These are phyloP conservation scores for Bombus terrestris DNA, from an alignment of 1,140 invertebrate species.

Conservation along the genomic window DNA sequence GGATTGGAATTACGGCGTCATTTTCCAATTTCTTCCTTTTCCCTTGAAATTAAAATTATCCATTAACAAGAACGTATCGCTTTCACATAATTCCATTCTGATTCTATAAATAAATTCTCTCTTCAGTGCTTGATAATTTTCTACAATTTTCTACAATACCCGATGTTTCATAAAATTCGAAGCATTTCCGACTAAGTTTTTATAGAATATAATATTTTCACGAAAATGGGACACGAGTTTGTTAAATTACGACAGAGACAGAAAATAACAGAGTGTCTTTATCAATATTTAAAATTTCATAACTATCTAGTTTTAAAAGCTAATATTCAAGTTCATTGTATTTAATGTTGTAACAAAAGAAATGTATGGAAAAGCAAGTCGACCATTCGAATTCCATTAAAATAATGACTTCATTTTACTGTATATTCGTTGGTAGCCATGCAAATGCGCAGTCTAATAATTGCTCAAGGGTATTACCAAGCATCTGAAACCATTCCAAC, in stretches of 20 bases:
- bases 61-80: not conserved
- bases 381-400: not conserved
- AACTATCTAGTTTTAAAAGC: not conserved
- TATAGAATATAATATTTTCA: not conserved
- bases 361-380: not conserved
- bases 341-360: not conserved
- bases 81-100: not conserved
- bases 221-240: not conserved
- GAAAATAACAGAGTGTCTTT: not conserved
- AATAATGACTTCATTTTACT: not conserved
- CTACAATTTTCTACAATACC: not conserved
- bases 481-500: not conserved
- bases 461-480: not conserved
- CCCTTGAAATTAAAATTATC: not conserved
- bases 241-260: not conserved
- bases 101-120: not conserved
- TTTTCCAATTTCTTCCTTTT: not conserved
- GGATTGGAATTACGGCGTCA: not conserved
- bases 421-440: not conserved
- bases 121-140: not conserved
- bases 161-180: not conserved
- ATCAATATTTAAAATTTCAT: not conserved
- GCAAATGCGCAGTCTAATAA: not conserved
- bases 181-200: not conserved
- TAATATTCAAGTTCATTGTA: not conserved